Conservation (phyloP, 2,113 vertebrate species). For the Brachypteracias leptosomus region DNA sequence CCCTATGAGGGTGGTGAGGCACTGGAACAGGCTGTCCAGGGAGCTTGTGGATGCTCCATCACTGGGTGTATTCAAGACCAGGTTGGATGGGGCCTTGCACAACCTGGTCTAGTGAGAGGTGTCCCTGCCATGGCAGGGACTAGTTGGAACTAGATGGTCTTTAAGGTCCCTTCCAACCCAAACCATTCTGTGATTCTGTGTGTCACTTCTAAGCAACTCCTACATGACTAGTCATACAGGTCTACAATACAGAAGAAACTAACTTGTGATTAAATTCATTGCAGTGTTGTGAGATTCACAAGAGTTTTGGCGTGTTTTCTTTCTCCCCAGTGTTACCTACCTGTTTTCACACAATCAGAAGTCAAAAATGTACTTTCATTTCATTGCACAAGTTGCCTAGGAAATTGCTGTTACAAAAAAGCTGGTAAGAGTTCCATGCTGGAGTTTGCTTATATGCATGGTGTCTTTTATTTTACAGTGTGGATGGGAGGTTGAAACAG, state of each 20-base stretch:
- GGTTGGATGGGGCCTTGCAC: no score
- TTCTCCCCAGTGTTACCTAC: not conserved
- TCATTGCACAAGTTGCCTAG: not conserved
- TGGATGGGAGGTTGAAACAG: not conserved
- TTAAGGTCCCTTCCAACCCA: no score
- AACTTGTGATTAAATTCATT: not conserved
- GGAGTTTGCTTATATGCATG: not conserved
- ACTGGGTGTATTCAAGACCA: no score
- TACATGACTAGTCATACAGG: not conserved
- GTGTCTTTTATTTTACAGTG: slow-evolving; percentile 7
- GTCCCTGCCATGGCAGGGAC: not conserved
- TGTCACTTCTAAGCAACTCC: not conserved
- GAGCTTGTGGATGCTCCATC: no score
- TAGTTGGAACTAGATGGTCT: not conserved
- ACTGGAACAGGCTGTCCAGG: no score
- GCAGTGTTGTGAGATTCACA: not conserved
- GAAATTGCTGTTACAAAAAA: not conserved
- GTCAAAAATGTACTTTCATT: not conserved
- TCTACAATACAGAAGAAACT: not conserved
- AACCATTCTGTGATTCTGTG: not conserved
- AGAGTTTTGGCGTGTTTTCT: not conserved
- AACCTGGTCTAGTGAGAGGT: no score
- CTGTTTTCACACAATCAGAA: not conserved
- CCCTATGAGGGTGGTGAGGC: no score
- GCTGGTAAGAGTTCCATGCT: not conserved